These are phyloP conservation scores for Eupithecia vulgata DNA, from an alignment of 2,888 invertebrate species.

Conservation along the genomic window DNA sequence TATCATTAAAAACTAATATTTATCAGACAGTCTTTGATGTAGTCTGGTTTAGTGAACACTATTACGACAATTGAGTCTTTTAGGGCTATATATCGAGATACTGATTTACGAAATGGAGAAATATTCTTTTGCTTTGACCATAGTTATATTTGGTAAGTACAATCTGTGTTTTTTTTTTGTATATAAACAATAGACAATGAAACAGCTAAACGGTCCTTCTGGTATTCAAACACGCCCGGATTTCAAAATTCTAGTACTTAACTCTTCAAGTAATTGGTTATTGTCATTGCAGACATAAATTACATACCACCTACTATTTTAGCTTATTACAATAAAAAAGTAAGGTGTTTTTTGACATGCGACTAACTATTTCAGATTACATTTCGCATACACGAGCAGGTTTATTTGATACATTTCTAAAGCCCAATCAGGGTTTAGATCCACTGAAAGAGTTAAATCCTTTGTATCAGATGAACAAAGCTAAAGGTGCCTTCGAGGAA, in stretches of 20 bases:
- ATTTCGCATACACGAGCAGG: constrained; percentile 10
- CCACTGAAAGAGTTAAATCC: constrained; percentile 17
- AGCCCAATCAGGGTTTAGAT: background rate
- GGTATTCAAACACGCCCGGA: background rate
- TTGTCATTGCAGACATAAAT: background rate
- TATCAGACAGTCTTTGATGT: background rate
- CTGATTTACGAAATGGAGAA: constrained; percentile 21
- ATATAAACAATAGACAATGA: background rate
- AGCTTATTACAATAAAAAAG: background rate
- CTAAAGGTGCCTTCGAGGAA: constrained; percentile 1
- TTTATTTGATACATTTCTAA: constrained; percentile 14
- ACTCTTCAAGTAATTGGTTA: background rate
- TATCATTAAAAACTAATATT: background rate
- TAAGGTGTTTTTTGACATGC: background rate
- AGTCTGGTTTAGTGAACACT: background rate
- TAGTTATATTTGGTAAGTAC: constrained; percentile 28
- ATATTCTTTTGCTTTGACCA: constrained; percentile 13
- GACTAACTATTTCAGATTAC: constrained; percentile 15
- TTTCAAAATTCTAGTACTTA: background rate
- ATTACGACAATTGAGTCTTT: background rate
- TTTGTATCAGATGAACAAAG: constrained; percentile 11
- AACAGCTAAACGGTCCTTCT: background rate
- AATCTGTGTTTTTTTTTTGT: background rate
- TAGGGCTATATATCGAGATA: too few relatives aligned
- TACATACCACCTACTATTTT: background rate